A percentile compares a stretch with the other conserved stretches of the same genome.
Evolutionary conservation across 2,888 invertebrate species (phyloP).

Genomic region (Nesidiocoris tenuis): DNA sequence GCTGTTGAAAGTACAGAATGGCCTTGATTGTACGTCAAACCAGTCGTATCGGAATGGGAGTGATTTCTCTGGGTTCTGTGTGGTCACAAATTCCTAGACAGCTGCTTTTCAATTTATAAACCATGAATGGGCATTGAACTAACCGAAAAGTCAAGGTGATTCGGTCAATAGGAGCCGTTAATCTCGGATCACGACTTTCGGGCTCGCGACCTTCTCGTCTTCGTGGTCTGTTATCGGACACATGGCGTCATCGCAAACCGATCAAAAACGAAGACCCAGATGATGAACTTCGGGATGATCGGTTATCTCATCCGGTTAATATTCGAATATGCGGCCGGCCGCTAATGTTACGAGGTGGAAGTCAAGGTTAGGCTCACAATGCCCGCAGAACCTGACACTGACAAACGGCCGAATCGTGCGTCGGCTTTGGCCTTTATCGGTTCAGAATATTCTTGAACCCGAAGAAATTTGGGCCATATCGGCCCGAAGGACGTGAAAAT

Average conservation of each 20-base stretch:
- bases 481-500: no score
- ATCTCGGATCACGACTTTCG: background rate
- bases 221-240: background rate
- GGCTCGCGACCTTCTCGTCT: background rate
- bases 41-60: no score
- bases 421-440: no score
- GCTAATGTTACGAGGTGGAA: background rate
- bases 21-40: no score
- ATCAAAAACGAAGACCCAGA: background rate
- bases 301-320: background rate
- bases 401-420: background rate
- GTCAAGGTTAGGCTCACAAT: background rate
- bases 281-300: background rate
- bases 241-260: background rate
- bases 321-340: background rate
- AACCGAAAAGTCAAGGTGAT: background rate
- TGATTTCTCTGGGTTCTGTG: no score
- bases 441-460: no score
- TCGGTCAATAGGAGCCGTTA: background rate
- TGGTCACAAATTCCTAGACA: no score
- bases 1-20: no score
- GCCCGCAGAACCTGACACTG: background rate
- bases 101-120: no score
- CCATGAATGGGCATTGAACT: no score
- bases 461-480: no score